Conservation (phyloP, 2,888 invertebrate genomes). For the Mycalesis mineus region DNA sequence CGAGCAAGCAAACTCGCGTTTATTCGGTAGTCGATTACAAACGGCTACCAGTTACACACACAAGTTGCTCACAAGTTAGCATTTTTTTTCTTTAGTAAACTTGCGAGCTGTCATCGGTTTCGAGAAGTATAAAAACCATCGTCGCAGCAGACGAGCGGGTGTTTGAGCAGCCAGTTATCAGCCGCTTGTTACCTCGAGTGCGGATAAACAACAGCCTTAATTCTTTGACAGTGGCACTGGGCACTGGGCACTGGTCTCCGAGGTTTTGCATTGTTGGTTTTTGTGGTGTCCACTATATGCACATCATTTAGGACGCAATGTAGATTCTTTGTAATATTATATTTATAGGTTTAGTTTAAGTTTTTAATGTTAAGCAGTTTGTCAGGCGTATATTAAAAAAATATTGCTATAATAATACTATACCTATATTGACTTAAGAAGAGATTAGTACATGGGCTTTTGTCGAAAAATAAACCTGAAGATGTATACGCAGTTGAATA, state of each 20-base stretch:
- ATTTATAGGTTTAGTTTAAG: too few species aligned
- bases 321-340: too few species aligned
- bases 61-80: slow-evolving; percentile 14
- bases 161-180: slow-evolving; percentile 64
- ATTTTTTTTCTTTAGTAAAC: slow-evolving; percentile 24
- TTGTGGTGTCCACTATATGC: slow-evolving; percentile 18
- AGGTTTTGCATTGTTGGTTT: slow-evolving; percentile 56
- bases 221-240: slow-evolving; percentile 50
- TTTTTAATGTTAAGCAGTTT: too few species aligned
- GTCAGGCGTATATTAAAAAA: too few species aligned
- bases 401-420: too few species aligned
- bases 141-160: slow-evolving; percentile 48
- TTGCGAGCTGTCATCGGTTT: slow-evolving; percentile 41
- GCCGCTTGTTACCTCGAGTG: slow-evolving; percentile 61
- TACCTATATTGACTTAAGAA: too few species aligned
- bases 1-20: background rate
- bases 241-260: slow-evolving; percentile 36
- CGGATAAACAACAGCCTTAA: slow-evolving; percentile 43
- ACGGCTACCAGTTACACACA: slow-evolving; percentile 11
- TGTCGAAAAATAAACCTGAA: too few species aligned
- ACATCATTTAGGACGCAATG: slow-evolving; percentile 3
- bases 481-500: too few species aligned
- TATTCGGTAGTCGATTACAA: slow-evolving; percentile 6
- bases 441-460: too few species aligned
- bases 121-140: slow-evolving; percentile 54